A percentile compares a stretch with the other conserved stretches of the same genome.
Conservation (phyloP, 2,797 vertebrate genomes). For the Chloroceryle inda region DNA sequence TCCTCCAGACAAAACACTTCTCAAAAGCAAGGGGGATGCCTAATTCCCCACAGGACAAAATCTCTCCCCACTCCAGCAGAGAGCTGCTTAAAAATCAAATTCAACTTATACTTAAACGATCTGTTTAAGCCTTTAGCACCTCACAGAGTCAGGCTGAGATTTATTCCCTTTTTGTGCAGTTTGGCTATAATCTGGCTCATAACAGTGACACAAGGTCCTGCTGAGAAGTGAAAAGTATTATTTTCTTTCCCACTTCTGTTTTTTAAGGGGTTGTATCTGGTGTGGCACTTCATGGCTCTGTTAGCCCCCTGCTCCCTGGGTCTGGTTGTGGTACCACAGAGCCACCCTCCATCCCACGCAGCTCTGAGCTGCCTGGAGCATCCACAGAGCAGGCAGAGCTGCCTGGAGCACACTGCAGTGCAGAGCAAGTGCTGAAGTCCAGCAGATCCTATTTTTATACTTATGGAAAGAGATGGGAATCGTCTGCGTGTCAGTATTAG, state of each 20-base stretch:
- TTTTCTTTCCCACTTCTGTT: background rate
- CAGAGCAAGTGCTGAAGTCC: conserved; percentile 1
- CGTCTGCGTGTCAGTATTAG: background rate
- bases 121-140: conserved; percentile 20
- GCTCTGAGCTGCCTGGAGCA: background rate
- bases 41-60: conserved; percentile 5
- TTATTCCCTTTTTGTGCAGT: background rate
- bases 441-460: conserved; percentile 27
- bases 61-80: background rate
- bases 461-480: background rate
- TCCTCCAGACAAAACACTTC: background rate
- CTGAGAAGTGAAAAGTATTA: background rate
- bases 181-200: background rate
- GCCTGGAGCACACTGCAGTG: background rate
- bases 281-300: rapidly evolving
- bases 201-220: background rate
- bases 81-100: conserved; percentile 35
- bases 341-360: background rate
- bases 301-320: background rate
- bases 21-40: background rate
- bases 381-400: background rate
- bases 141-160: conserved; percentile 14
- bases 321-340: background rate
- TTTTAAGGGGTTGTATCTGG: background rate
- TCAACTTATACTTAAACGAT: background rate